Conservation (phyloP, 2,113 vertebrate species). For the Clarias batrachus region DNA sequence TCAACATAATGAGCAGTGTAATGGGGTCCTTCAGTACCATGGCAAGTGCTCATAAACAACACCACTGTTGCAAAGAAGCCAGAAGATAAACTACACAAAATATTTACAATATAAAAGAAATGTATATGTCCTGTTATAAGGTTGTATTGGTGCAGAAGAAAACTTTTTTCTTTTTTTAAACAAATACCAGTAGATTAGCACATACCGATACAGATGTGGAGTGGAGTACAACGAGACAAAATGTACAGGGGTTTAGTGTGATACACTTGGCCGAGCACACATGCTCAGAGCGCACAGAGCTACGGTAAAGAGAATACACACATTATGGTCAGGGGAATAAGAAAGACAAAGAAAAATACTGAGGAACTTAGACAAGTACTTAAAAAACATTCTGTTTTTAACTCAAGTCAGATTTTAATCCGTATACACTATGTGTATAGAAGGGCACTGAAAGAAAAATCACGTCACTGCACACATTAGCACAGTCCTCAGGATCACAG, state of each 20-base stretch:
- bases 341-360: neutral
- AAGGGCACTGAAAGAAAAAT: neutral
- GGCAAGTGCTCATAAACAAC: no score
- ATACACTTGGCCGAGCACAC: neutral
- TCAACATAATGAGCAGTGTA: no score
- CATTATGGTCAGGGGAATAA: neutral
- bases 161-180: no score
- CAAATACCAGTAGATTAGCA: no score
- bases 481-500: neutral
- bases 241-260: neutral
- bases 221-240: no score
- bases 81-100: no score
- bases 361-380: neutral
- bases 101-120: no score
- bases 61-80: no score
- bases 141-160: no score
- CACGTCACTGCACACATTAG: neutral
- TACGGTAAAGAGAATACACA: neutral
- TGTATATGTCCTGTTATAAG: no score
- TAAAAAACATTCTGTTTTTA: neutral
- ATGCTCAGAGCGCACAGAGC: neutral
- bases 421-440: neutral
- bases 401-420: neutral
- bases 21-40: no score
- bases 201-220: no score